Evolutionary conservation across 2,113 vertebrate genomes (phyloP).

Genomic region (Jaculus jaculus): DNA sequence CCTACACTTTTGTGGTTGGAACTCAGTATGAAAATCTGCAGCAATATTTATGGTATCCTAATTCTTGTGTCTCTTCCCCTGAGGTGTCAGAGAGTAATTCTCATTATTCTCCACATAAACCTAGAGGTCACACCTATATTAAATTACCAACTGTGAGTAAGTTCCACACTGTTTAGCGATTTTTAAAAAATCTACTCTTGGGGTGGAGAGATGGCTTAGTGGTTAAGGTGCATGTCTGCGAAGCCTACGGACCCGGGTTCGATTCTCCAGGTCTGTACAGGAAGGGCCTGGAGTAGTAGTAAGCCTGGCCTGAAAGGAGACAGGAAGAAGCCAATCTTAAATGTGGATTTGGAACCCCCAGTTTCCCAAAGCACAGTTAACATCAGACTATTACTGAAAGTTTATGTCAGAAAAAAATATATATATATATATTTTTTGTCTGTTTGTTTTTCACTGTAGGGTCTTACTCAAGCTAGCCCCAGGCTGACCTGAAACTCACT

Average conservation of each 20-base stretch:
- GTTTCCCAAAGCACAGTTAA: background rate
- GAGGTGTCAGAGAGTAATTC: background rate
- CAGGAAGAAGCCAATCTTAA: background rate
- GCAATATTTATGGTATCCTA: background rate
- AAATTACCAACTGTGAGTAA: slow-evolving; percentile 18
- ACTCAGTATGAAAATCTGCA: background rate
- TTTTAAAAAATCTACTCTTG: background rate
- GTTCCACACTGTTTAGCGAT: background rate
- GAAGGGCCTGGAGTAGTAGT: no score
- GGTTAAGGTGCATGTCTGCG: no score
- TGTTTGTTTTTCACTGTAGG: no score
- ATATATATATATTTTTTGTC: background rate
- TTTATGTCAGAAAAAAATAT: background rate
- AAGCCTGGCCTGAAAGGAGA: background rate
- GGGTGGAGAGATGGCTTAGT: no score
- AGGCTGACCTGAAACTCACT: no score
- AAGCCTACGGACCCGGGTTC: no score
- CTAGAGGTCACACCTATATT: background rate
- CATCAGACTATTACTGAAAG: background rate
- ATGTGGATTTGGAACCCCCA: background rate
- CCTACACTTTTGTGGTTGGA: no score
- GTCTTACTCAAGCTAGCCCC: no score
- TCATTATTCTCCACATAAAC: background rate
- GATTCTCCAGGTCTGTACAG: no score
- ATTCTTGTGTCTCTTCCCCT: background rate